phyloP scores from a whole-genome alignment of 1,140 invertebrate species.

The Onthophagus taurus region DNA sequence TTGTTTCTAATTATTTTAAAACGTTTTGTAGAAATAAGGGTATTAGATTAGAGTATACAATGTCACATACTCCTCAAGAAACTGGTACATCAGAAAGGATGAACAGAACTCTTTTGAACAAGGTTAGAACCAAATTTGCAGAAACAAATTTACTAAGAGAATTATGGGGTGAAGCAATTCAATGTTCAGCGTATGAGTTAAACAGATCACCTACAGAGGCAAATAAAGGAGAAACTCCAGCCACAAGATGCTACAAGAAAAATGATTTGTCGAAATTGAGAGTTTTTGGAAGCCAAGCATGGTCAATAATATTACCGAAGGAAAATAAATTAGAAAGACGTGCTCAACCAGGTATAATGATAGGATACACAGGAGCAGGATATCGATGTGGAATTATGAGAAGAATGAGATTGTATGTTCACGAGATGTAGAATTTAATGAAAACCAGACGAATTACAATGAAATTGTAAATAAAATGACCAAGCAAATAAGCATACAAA shows the following conservation, averaged over 20 bases:
- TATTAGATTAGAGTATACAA: conserved; percentile 18
- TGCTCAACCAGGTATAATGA: not conserved
- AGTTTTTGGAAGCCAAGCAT: conserved; percentile 17
- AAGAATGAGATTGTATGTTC: not conserved
- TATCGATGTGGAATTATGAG: not conserved
- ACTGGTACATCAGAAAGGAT: conserved; percentile 39
- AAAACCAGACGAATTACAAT: too few species aligned
- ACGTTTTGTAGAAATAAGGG: conserved; percentile 24
- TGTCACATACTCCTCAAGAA: conserved; percentile 38
- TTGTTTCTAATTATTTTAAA: conserved; percentile 17
- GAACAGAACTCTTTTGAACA: conserved; percentile 37
- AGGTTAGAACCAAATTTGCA: conserved; percentile 32
- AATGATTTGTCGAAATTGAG: conserved; percentile 21
- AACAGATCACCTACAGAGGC: not conserved
- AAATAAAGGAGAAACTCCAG: conserved; percentile 1
- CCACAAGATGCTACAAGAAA: conserved; percentile 14
- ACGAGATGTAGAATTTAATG: conserved; percentile 3
- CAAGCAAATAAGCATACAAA: too few species aligned
- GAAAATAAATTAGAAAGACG: conserved; percentile 5
- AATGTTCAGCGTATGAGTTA: not conserved
- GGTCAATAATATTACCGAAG: conserved; percentile 15
- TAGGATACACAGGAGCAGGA: conserved; percentile 1
- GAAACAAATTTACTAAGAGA: not conserved
- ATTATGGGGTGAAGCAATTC: conserved; percentile 9
- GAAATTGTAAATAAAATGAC: conserved; percentile 2